Percentiles rank a stretch among this genome's conserved stretches.
Evolutionary conservation across 2,113 vertebrate species (phyloP).

Genomic region (Chaetops frenatus): DNA sequence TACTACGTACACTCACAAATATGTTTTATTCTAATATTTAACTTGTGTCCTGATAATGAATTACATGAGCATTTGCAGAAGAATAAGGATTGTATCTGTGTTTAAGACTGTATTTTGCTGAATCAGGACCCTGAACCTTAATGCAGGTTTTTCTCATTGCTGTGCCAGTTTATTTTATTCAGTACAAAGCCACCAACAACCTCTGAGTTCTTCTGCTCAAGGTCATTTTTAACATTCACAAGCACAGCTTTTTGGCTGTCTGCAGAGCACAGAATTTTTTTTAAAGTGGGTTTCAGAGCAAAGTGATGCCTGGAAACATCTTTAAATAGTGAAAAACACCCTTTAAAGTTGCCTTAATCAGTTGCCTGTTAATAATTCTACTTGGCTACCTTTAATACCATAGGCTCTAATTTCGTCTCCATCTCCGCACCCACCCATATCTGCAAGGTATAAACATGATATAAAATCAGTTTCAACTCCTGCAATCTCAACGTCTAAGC

Average conservation of each 20-base stretch:
- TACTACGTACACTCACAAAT: not conserved
- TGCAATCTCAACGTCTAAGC: not conserved
- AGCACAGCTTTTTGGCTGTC: slow-evolving; percentile 47
- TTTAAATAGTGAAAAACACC: not conserved
- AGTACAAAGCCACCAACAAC: slow-evolving; percentile 32
- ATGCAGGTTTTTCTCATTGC: slow-evolving; percentile 42
- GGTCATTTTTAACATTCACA: slow-evolving; percentile 58
- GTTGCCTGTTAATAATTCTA: not conserved
- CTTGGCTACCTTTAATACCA: not conserved
- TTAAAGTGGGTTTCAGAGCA: not conserved
- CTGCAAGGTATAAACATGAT: not conserved
- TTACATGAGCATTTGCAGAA: not conserved
- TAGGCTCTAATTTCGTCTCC: not conserved
- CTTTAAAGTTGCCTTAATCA: slow-evolving; percentile 24
- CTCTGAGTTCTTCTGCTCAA: slow-evolving; percentile 31
- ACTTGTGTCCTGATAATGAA: not conserved
- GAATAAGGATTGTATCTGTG: not conserved
- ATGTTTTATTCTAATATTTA: not conserved
- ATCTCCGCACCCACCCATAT: not conserved
- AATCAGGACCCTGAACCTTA: slow-evolving; percentile 10
- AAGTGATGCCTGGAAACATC: slow-evolving; percentile 19
- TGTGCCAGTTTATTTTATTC: slow-evolving; percentile 47
- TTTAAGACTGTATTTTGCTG: slow-evolving; percentile 17
- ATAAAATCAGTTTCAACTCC: not conserved
- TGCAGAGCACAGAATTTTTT: slow-evolving; percentile 9